Evolutionary conservation across 2,113 vertebrate genomes (phyloP).

Genomic region (Aptenodytes patagonicus): DNA sequence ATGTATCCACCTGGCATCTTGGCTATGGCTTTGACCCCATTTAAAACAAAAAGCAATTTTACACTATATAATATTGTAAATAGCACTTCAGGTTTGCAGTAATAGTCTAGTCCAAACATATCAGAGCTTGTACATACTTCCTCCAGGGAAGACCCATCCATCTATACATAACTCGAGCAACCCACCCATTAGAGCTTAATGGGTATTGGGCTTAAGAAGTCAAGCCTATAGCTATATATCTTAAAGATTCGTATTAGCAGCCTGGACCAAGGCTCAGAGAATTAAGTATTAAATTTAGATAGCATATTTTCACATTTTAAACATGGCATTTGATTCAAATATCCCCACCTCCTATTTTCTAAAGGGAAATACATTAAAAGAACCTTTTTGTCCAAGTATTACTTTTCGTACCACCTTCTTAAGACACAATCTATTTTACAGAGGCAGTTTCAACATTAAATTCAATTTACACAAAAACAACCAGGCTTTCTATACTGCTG

Average conservation of each 20-base stretch:
- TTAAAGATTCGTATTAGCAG: background rate
- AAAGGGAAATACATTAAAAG: background rate
- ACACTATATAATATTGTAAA: background rate
- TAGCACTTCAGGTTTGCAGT: background rate
- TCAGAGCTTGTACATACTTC: background rate
- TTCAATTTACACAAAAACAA: background rate
- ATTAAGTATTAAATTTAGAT: background rate
- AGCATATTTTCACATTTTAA: background rate
- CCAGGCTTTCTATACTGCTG: background rate
- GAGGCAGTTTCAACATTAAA: background rate
- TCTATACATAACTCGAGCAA: background rate
- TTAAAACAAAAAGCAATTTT: slow-evolving; percentile 8
- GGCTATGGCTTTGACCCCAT: background rate
- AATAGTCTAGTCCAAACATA: background rate
- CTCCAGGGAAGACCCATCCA: background rate
- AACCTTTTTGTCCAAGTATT: background rate
- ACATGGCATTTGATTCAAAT: background rate
- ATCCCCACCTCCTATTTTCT: background rate
- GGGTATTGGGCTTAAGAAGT: background rate
- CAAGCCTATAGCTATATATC: background rate
- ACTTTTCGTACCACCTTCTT: background rate
- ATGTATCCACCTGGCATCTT: background rate
- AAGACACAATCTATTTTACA: background rate
- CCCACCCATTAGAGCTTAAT: background rate
- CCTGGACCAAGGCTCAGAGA: background rate